Evolutionary conservation across 1,140 invertebrate species (phyloP).

Genomic region (Drepana arcuata): DNA sequence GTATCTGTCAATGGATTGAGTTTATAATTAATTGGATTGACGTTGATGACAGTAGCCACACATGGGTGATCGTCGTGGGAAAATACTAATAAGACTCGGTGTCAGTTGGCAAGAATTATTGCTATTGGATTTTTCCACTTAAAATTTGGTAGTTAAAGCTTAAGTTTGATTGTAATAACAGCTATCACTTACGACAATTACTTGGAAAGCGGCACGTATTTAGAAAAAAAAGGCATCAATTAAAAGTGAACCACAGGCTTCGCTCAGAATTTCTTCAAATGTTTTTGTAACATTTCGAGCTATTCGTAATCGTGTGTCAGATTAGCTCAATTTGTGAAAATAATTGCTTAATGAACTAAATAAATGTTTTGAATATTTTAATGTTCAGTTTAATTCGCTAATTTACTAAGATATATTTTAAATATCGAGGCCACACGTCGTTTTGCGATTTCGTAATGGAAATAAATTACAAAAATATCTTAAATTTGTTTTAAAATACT

Average conservation of each 20-base stretch:
- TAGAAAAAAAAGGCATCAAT: slow-evolving; percentile 42
- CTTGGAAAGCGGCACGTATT: slow-evolving; percentile 49
- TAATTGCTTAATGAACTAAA: too few species aligned
- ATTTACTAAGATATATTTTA: too few species aligned
- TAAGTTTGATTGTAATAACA: slow-evolving; percentile 10
- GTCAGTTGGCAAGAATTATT: slow-evolving; percentile 15
- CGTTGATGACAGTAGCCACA: slow-evolving; percentile 31
- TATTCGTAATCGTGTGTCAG: too few species aligned
- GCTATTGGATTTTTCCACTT: slow-evolving; percentile 19
- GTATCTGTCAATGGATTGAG: slow-evolving; percentile 9
- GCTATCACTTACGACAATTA: slow-evolving; percentile 30
- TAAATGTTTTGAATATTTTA: too few species aligned
- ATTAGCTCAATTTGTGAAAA: too few species aligned
- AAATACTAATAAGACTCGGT: slow-evolving; percentile 40
- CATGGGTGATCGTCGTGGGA: slow-evolving; percentile 56
- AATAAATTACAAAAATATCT: too few species aligned
- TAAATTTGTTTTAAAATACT: too few species aligned
- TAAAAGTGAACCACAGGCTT: slow-evolving; percentile 26
- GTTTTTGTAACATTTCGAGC: too few species aligned
- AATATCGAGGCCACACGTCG: too few species aligned
- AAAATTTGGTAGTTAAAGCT: slow-evolving; percentile 12
- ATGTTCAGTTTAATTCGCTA: too few species aligned
- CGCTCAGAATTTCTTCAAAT: slow-evolving; percentile 36
- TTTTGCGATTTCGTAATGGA: too few species aligned
- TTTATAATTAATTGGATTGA: slow-evolving; percentile 4